Evolutionary conservation across 2,113 vertebrate species (phyloP), one percentile per base, ranked within the genome.

Genomic region (Pipa parva): DNA sequence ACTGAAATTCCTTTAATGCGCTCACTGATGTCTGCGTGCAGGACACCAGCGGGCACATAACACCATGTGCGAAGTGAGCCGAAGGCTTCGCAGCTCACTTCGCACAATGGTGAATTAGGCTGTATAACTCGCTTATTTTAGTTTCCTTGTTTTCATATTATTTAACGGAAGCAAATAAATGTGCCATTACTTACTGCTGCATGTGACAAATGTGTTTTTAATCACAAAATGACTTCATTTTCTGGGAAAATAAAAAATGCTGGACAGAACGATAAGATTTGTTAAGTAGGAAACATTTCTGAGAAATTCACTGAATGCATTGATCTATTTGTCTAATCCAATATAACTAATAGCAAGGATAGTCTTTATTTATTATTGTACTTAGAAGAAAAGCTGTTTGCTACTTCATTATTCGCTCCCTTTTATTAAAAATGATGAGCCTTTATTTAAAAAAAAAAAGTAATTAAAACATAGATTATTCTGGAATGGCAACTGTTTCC

Each of bases 381-480:
- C 28, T 21, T 36, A 58, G 60, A 12, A 59, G 29, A 31, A 60
- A 60, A 25, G 26, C 27, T 51, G 10, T 52, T 59, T 52, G 57
- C 52, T 48, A 54, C 9, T 37, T 52, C 21, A 52, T 36, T 67
- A 50, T 67, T 59, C 59, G 42, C 42, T 45, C 6, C 12, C n/a
- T 51, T 59, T 69, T 42, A 22, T 52, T 27, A 18, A 69, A 63
- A 63, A 63, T 59, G 18, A 60, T 52, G 46, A 60, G 42, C 46
- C 22, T 31, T 5, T 6, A 17, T 29, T 24, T 22, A 58, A 57
- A 57, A 59, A 59, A 59, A 52, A 36, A 57, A 57, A 58, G 13
- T n/a, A 66, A 29, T 31, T 46, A 45, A 49, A 58, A 66, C 54
- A 37, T 58, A 58, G 57, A 57, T 58, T 58, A 33, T 26, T 42